Percentiles rank a stretch among this genome's conserved stretches.
Evolutionary conservation across 2,113 vertebrate genomes (phyloP).

Genomic region (Trematocara unimaculatum): DNA sequence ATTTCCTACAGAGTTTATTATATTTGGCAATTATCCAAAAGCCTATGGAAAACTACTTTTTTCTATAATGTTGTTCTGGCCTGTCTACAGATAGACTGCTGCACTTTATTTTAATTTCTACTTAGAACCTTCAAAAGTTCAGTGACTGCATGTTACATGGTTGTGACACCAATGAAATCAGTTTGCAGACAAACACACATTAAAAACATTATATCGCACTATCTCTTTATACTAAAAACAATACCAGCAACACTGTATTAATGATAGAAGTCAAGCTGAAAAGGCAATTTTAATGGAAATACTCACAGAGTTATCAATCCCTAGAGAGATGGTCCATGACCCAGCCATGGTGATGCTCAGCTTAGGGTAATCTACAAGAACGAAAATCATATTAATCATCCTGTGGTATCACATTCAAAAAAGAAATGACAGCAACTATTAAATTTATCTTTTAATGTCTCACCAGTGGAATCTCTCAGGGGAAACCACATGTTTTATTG

Average conservation of each 20-base stretch:
- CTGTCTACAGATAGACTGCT: background rate
- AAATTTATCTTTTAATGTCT: background rate
- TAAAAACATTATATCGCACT: background rate
- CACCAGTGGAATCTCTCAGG: background rate
- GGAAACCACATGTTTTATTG: background rate
- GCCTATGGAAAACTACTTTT: background rate
- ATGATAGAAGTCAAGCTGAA: background rate
- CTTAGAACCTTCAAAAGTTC: background rate
- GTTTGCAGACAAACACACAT: background rate
- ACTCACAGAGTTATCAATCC: slow-evolving; percentile 53
- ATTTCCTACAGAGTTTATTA: background rate
- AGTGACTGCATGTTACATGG: background rate
- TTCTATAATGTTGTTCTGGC: background rate
- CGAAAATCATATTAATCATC: background rate
- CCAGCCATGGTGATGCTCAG: slow-evolving; percentile 75
- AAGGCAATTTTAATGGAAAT: background rate
- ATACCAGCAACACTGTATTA: background rate
- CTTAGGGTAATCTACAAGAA: slow-evolving; percentile 46
- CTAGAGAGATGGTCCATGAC: slow-evolving; percentile 69
- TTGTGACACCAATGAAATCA: background rate
- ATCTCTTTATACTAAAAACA: background rate
- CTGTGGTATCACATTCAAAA: background rate
- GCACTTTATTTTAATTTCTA: background rate
- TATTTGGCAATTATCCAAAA: background rate
- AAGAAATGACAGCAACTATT: background rate